phyloP scores from a whole-genome alignment of 2,113 vertebrate genomes.

The Mormyrus lacerda region DNA sequence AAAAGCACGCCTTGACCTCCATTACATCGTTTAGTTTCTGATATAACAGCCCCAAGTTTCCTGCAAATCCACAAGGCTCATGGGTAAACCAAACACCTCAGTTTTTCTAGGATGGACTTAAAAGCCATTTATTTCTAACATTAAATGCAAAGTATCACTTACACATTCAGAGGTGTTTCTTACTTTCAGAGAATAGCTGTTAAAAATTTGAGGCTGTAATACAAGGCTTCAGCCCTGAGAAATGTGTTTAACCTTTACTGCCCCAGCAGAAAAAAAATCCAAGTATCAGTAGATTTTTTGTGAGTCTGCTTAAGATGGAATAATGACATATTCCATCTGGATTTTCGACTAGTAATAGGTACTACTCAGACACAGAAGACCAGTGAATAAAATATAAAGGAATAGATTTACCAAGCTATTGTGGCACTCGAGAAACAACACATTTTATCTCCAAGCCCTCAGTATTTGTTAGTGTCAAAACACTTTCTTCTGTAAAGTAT shows the following conservation, averaged over 20 bases:
- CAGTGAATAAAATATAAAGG: neutral
- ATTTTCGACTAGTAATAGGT: neutral
- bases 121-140: neutral
- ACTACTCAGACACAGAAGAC: neutral
- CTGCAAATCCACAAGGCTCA: neutral
- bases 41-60: neutral
- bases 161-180: neutral
- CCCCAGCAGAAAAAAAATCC: neutral
- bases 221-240: neutral
- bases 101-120: neutral
- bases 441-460: neutral
- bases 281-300: neutral
- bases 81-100: neutral
- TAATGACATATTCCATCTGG: neutral
- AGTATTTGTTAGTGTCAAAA: slow-evolving; percentile 19
- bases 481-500: slow-evolving; percentile 13
- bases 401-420: neutral
- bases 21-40: neutral
- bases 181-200: neutral
- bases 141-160: neutral
- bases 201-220: neutral
- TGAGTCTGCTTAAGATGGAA: neutral
- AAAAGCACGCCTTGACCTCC: neutral
- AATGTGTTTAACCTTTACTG: neutral
- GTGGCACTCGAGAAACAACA: slow-evolving; percentile 12